Base-by-base conservation (phyloP, 2,888 invertebrate species). In the Scaptomyza polygonia region DNA sequence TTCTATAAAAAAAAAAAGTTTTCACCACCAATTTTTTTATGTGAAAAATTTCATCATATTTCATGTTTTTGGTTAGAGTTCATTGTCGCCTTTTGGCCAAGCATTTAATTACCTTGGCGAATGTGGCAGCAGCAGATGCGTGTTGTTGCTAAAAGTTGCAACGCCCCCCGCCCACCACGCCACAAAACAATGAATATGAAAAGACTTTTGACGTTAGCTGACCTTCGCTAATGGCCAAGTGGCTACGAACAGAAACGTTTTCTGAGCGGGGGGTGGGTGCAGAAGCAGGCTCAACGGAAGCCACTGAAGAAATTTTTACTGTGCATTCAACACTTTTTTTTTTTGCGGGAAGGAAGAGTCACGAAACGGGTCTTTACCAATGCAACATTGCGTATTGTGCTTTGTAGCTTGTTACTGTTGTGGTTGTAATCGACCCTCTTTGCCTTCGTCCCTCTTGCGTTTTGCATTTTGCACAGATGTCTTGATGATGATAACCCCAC, bases 231-330 rank as follows among this genome's bases (percentile, higher is more conserved):
- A 34, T 54, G 47, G 49, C 39, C 36, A 63, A 18, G 32, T 40
- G 30, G 76, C 53, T 27, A 18, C 11, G 9, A 29, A 9, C 9
- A 29, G 7, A 34, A 4, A 11, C 25, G 14, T 11, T 21, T 34
- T 42, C 12, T 2, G 14, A 3, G n/a, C 1, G 9, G 4, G n/a
- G 16, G 44, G 36, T 14, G 4, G n/a, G 16, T 47, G 36, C 36
- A 14, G 51, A 49, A 40, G 42, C 73, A 74, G 71, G 79, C 77
- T 77, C 86, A 87, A 88, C 84, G 72, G 88, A 84, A 85, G 84
- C 86, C 76, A 72, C 52, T 55, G 67, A 69, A 69, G 71, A 74
- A 65, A 69, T 42, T 73, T 61, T 51, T 54, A 18, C 21, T 40
- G 18, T 6, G 47, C 55, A 67, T 51, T 62, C 65, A 63, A 79